These are phyloP conservation scores for Paramuricea clavata DNA, from an alignment of 92 coral and sea anemone genomes.

Conservation along the genomic window DNA sequence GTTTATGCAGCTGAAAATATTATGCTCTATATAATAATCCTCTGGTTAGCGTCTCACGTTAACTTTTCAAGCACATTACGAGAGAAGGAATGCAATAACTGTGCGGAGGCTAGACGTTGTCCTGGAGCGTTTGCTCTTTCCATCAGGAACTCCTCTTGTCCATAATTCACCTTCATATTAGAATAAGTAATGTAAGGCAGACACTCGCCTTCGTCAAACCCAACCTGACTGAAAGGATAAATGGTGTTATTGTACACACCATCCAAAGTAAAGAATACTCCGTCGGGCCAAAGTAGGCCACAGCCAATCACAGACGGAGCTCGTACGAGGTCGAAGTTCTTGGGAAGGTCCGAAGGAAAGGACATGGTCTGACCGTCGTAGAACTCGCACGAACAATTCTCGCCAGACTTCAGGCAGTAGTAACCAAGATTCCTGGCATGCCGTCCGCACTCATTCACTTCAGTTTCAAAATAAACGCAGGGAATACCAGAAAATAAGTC, in stretches of 20 bases:
- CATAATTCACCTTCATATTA: conserved; percentile 89
- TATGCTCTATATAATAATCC: neutral
- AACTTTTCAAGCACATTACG: conserved; percentile 31
- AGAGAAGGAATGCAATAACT: conserved; percentile 71
- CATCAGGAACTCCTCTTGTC: conserved; percentile 90
- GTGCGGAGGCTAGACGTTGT: conserved; percentile 71
- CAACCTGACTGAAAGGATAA: conserved; percentile 74
- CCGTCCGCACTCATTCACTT: conserved; percentile 78
- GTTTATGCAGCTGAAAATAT: neutral
- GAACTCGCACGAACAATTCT: conserved; percentile 88
- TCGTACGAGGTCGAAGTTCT: conserved; percentile 72
- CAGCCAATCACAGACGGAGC: conserved; percentile 97
- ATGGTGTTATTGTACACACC: conserved; percentile 87
- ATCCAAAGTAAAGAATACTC: conserved; percentile 91
- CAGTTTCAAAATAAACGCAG: conserved; percentile 94
- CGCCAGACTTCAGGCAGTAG: conserved; percentile 71
- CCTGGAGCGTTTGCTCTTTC: conserved; percentile 81
- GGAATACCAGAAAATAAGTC: conserved; percentile 74
- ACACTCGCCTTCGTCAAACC: conserved; percentile 67
- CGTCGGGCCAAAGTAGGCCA: conserved; percentile 89
- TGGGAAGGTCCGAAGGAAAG: conserved; percentile 76
- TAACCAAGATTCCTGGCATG: conserved; percentile 87
- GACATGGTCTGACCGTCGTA: conserved; percentile 77
- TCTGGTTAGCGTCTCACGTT: neutral
- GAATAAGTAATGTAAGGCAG: conserved; percentile 87